These are phyloP conservation scores for Actinia tenebrosa DNA, from an alignment of 64 coral and sea anemone species.

Conservation along the genomic window DNA sequence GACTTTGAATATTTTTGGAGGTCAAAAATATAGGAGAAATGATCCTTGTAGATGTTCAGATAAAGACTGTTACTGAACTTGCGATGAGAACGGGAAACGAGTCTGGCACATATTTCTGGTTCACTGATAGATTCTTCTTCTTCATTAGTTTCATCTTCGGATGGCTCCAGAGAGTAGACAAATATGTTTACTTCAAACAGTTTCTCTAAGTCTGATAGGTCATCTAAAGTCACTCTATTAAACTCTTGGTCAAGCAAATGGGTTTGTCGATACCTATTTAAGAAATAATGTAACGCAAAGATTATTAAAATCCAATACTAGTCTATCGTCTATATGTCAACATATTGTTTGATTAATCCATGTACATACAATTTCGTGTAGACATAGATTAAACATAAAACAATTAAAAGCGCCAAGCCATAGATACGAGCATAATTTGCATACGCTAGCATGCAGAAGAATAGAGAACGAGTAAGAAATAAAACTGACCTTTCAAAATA, in stretches of 20 bases:
- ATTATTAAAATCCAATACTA: too few species aligned
- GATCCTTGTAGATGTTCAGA: constrained; percentile 45
- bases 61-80: constrained; percentile 18
- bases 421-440: too few species aligned
- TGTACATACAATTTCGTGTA: too few species aligned
- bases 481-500: constrained; percentile 19
- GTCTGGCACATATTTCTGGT: neutral
- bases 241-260: constrained; percentile 13
- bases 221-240: constrained; percentile 24
- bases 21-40: constrained; percentile 55
- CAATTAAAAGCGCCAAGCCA: too few species aligned
- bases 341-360: too few species aligned
- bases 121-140: neutral
- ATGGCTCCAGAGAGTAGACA: constrained; percentile 13
- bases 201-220: constrained; percentile 25
- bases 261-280: too few species aligned
- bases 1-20: constrained; percentile 45
- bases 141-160: neutral
- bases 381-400: too few species aligned
- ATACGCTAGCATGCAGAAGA: too few species aligned
- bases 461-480: too few species aligned
- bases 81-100: constrained; percentile 9
- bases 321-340: too few species aligned
- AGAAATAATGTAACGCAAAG: too few species aligned
- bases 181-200: constrained; percentile 35